Conservation (phyloP, 1,140 invertebrate genomes). For the Pantala flavescens region DNA sequence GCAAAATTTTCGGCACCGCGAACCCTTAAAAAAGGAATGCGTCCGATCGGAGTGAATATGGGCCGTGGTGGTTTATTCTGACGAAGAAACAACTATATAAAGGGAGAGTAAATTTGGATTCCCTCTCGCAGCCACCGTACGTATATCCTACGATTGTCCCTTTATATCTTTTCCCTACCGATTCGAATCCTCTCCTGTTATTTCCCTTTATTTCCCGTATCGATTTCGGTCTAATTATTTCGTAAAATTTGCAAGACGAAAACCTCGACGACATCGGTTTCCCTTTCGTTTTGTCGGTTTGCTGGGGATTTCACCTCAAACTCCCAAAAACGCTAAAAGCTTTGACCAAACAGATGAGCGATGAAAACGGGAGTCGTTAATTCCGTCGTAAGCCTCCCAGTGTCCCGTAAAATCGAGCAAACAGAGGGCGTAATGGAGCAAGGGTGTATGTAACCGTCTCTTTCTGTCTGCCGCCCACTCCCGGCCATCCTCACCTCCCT, state of each 20-base stretch:
- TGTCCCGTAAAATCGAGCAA: constrained; percentile 9
- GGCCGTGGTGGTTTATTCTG: too few relatives aligned
- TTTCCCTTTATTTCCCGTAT: too few relatives aligned
- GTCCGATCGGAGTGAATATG: too few relatives aligned
- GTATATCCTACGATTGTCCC: too few relatives aligned
- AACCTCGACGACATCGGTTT: not conserved
- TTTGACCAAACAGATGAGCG: constrained; percentile 4
- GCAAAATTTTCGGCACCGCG: too few relatives aligned
- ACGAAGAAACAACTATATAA: too few relatives aligned
- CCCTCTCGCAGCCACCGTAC: too few relatives aligned
- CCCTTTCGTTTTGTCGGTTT: not conserved
- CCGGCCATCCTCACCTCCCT: not conserved
- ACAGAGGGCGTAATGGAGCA: not conserved
- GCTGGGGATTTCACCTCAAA: not conserved
- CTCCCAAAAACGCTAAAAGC: not conserved
- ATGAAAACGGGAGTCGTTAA: constrained; percentile 5
- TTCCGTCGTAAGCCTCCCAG: not conserved
- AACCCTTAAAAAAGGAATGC: too few relatives aligned
- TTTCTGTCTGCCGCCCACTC: not conserved
- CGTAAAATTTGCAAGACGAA: not conserved
- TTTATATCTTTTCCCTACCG: too few relatives aligned
- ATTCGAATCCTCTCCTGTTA: too few relatives aligned
- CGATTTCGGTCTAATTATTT: too few relatives aligned
- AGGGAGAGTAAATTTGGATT: too few relatives aligned
- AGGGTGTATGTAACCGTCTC: not conserved